phyloP scores from a whole-genome alignment of 92 coral and sea anemone species.

The Porites rus region DNA sequence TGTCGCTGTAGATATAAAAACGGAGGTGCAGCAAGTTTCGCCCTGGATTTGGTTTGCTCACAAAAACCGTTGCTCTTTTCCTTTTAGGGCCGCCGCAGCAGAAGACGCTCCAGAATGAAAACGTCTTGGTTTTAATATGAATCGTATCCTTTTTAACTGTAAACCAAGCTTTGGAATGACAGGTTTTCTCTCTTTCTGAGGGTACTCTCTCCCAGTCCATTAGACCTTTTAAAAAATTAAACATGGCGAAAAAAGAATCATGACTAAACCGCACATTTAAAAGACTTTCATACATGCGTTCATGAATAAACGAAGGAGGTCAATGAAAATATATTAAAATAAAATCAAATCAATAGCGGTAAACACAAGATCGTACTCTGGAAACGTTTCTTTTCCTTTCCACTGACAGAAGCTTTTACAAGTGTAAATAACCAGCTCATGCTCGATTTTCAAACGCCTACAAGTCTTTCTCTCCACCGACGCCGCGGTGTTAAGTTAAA shows the following conservation, averaged over 20 bases:
- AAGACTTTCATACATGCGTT: too few relatives aligned
- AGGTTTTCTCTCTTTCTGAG: slow-evolving; percentile 25
- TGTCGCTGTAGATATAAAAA: slow-evolving; percentile 41
- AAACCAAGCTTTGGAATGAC: slow-evolving; percentile 42
- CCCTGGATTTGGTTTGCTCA: slow-evolving; percentile 10
- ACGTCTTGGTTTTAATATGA: slow-evolving; percentile 37
- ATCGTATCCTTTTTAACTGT: slow-evolving; percentile 29
- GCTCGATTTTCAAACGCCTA: too few relatives aligned
- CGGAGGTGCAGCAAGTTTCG: slow-evolving; percentile 11
- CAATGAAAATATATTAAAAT: too few relatives aligned
- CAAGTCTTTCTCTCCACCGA: too few relatives aligned
- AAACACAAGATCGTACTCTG: too few relatives aligned
- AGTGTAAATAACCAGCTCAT: too few relatives aligned
- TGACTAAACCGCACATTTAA: too few relatives aligned
- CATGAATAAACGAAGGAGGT: too few relatives aligned
- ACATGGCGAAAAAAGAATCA: neutral
- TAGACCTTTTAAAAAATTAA: neutral
- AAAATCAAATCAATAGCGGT: too few relatives aligned
- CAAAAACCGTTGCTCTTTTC: slow-evolving; percentile 43
- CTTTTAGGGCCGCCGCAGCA: slow-evolving; percentile 50
- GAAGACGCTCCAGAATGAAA: slow-evolving; percentile 48
- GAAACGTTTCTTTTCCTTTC: too few relatives aligned
- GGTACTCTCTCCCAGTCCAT: slow-evolving; percentile 38
- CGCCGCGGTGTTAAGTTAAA: too few relatives aligned
- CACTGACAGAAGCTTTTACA: too few relatives aligned